Conservation (phyloP, 2,797 vertebrate genomes). For the Crax fasciolata region DNA sequence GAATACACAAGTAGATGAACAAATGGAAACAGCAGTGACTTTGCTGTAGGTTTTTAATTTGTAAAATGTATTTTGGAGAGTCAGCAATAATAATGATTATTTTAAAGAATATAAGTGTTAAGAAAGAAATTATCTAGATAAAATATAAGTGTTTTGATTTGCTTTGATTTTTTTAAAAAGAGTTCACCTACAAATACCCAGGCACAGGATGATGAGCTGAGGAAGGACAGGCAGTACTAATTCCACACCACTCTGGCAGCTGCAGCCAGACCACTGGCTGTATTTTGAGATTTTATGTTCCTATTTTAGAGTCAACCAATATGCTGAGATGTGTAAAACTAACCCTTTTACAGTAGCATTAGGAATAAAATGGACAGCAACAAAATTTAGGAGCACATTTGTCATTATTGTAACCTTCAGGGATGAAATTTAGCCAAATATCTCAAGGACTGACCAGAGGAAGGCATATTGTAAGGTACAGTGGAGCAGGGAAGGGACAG, state of each 20-base stretch:
- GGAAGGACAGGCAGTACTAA: background rate
- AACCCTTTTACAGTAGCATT: background rate
- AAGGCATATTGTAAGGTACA: background rate
- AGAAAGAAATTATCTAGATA: background rate
- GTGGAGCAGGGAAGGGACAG: background rate
- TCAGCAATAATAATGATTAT: background rate
- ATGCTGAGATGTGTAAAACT: background rate
- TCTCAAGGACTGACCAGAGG: background rate
- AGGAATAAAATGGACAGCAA: constrained; percentile 21
- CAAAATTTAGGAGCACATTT: background rate
- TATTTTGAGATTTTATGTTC: constrained; percentile 22
- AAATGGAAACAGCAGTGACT: background rate
- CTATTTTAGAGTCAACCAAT: constrained; percentile 30
- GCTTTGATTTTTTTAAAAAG: background rate
- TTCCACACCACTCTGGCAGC: constrained; percentile 1
- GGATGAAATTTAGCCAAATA: background rate
- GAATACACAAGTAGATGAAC: background rate
- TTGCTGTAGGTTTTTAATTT: background rate
- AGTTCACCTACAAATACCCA: background rate
- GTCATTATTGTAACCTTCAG: background rate
- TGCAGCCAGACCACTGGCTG: background rate
- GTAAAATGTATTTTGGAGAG: background rate
- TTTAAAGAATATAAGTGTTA: background rate
- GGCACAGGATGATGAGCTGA: background rate
- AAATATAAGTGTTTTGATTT: background rate